Percentiles rank a stretch among this genome's conserved stretches.
phyloP scores from a whole-genome alignment of 2,888 invertebrate genomes.

The Vandiemenella viatica region DNA sequence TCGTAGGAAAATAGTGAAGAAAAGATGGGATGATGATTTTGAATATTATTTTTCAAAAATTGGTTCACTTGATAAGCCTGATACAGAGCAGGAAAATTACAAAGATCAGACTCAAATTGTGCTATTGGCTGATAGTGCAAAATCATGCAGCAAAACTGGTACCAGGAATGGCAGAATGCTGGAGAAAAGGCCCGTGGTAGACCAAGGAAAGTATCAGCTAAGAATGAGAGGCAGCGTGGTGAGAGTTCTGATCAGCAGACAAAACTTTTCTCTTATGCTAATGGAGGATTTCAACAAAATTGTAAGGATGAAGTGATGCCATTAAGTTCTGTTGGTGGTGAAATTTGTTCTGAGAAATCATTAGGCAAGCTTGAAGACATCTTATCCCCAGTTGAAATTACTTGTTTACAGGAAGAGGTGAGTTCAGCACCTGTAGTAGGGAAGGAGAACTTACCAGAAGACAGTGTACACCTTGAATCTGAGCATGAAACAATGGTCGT shows the following conservation, averaged over 20 bases:
- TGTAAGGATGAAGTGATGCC: too few relatives aligned
- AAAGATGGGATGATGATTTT: conserved; percentile 17
- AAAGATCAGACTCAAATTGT: not conserved
- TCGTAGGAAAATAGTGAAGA: conserved; percentile 15
- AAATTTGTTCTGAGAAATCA: not conserved
- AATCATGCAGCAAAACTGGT: not conserved
- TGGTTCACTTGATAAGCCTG: not conserved
- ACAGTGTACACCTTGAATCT: conserved; percentile 6
- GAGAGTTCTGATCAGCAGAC: too few relatives aligned
- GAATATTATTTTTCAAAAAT: conserved; percentile 17
- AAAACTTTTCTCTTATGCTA: too few relatives aligned
- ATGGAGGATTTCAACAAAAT: too few relatives aligned
- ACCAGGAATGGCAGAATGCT: conserved; percentile 4
- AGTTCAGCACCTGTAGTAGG: conserved; percentile 12
- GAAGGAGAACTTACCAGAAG: conserved; percentile 16
- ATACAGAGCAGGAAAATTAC: not conserved
- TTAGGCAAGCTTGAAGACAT: conserved; percentile 2
- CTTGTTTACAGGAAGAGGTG: conserved; percentile 9
- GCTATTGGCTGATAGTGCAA: conserved; percentile 1
- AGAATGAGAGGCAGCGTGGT: too few relatives aligned
- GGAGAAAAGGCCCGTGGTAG: conserved; percentile 11
- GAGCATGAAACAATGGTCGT: conserved; percentile 5
- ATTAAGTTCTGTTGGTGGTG: not conserved
- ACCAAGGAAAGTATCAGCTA: conserved; percentile 10
- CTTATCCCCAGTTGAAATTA: conserved; percentile 3